A percentile compares a stretch with the other conserved stretches of the same genome.
Evolutionary conservation across 2,113 vertebrate genomes (phyloP).

Genomic region (Jaculus jaculus): DNA sequence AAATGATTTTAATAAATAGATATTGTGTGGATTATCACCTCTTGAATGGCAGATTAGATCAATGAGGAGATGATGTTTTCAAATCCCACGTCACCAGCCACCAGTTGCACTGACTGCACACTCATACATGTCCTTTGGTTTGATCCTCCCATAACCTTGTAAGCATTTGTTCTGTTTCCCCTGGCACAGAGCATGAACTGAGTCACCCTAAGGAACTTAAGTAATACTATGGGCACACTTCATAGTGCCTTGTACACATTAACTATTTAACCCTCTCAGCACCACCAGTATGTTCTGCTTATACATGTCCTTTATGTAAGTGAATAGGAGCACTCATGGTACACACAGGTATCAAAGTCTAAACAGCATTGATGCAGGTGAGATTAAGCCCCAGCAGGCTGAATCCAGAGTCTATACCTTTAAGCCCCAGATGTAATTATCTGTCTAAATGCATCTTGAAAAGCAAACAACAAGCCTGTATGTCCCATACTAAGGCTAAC

Average conservation of each 20-base stretch:
- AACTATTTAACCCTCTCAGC: neutral
- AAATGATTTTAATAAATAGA: neutral
- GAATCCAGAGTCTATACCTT: neutral
- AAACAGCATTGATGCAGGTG: neutral
- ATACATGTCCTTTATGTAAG: neutral
- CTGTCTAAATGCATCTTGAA: neutral
- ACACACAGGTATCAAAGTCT: neutral
- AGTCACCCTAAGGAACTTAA: neutral
- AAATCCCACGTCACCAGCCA: neutral
- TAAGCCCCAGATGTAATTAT: neutral
- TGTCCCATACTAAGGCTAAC: neutral
- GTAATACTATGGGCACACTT: rapidly evolving
- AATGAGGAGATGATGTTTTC: neutral
- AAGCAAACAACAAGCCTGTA: neutral
- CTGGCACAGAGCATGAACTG: neutral
- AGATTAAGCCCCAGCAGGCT: neutral
- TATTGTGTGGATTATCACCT: neutral
- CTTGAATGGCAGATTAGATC: neutral
- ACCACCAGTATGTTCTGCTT: neutral
- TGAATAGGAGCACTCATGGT: neutral
- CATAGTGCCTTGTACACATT: neutral
- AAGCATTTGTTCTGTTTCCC: neutral
- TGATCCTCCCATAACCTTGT: neutral
- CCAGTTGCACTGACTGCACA: too few relatives aligned
- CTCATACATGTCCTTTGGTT: neutral